These are phyloP conservation scores for Drosophila pegasa DNA, from an alignment of 2,888 invertebrate genomes.

Conservation along the genomic window DNA sequence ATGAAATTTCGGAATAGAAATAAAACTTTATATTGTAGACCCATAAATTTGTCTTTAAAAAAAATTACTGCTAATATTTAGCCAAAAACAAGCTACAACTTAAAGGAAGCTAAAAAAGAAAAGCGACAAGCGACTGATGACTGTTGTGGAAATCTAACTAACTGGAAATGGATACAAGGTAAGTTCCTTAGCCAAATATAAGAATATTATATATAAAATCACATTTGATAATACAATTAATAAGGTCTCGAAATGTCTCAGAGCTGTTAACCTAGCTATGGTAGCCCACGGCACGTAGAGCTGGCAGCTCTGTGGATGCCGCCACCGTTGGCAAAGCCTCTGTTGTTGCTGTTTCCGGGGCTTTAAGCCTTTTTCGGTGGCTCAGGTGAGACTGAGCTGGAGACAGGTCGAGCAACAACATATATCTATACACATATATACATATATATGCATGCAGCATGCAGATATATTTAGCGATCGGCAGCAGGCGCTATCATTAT, in stretches of 20 bases:
- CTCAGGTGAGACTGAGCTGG: conserved; percentile 30
- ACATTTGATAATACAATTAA: no score
- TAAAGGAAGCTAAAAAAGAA: no score
- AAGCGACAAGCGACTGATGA: no score
- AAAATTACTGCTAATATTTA: no score
- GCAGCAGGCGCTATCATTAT: conserved; percentile 81
- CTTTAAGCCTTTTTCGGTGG: conserved; percentile 34
- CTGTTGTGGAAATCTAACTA: no score
- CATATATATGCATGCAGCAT: conserved; percentile 22
- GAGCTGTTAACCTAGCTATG: conserved; percentile 6
- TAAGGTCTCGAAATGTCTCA: neutral
- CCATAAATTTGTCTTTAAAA: no score
- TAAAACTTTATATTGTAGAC: no score
- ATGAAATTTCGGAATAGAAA: no score
- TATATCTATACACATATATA: conserved; percentile 3
- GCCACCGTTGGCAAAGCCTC: conserved; percentile 28
- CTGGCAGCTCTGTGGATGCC: conserved; percentile 45
- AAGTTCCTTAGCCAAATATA: no score
- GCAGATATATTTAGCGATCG: conserved; percentile 52
- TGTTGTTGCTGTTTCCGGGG: conserved; percentile 12
- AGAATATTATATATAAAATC: no score
- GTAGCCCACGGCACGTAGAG: neutral
- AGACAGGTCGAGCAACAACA: conserved; percentile 25
- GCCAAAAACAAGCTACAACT: no score
- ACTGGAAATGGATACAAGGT: no score